Percentiles rank a stretch among this genome's conserved stretches.
phyloP scores from a whole-genome alignment of 2,888 invertebrate species.

The Mimachlamys varia region DNA sequence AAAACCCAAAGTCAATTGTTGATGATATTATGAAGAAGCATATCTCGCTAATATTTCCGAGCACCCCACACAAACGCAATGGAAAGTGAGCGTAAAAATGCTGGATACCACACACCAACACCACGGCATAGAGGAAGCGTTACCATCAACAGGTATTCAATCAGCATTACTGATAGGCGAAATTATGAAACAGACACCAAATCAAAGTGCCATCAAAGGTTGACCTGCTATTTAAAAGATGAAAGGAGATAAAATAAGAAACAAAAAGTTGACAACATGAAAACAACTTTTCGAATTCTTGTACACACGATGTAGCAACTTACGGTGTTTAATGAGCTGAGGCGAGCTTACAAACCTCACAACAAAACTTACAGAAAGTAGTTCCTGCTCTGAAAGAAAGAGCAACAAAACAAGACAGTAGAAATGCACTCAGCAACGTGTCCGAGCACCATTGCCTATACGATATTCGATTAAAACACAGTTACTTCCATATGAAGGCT shows the following conservation, averaged over 20 bases:
- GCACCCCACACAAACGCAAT: background rate
- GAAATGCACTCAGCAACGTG: background rate
- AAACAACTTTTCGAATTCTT: background rate
- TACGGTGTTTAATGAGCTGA: background rate
- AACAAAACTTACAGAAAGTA: background rate
- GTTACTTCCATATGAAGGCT: background rate
- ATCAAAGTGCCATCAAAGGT: background rate
- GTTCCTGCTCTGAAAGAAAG: background rate
- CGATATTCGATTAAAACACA: background rate
- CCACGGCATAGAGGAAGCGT: background rate
- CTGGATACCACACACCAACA: too few relatives aligned
- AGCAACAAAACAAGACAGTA: background rate
- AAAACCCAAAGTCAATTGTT: too few relatives aligned
- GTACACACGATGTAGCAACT: too few relatives aligned
- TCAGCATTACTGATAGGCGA: background rate
- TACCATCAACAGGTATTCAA: background rate
- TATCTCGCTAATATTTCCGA: too few relatives aligned
- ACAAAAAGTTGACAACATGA: background rate
- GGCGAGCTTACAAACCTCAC: background rate
- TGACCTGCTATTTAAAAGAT: background rate
- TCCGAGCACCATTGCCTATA: background rate
- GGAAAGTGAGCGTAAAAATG: too few relatives aligned
- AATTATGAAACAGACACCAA: background rate
- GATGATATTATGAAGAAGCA: too few relatives aligned
- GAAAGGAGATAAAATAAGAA: background rate